Percentiles rank a stretch among this genome's conserved stretches.
phyloP scores from a whole-genome alignment of 2,797 vertebrate species.

The Dicrostonyx torquatus region DNA sequence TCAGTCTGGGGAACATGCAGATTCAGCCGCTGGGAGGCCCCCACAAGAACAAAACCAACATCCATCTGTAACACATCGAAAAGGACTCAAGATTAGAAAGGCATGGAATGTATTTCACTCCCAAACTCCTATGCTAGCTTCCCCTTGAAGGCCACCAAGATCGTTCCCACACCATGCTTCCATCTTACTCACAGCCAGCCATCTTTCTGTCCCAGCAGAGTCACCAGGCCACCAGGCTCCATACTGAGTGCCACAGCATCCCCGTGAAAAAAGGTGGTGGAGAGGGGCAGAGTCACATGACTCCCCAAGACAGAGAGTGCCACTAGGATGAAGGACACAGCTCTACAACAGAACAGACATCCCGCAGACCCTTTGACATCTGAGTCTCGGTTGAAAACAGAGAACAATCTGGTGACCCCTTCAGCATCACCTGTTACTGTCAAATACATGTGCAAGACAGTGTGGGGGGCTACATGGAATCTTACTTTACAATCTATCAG shows the following conservation, averaged over 20 bases:
- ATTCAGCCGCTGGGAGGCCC: too few species aligned
- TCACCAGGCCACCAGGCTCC: rapidly evolving
- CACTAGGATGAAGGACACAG: too few species aligned
- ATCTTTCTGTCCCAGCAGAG: rapidly evolving
- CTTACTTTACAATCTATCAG: neutral
- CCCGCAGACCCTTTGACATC: neutral
- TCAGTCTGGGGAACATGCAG: conserved; percentile 80
- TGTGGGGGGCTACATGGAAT: rapidly evolving
- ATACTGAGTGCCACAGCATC: rapidly evolving
- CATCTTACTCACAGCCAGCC: rapidly evolving
- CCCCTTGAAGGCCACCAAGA: neutral
- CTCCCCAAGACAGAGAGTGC: neutral
- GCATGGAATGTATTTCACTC: rapidly evolving
- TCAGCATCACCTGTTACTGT: neutral
- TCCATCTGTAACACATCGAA: rapidly evolving
- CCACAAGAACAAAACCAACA: rapidly evolving
- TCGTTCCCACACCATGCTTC: rapidly evolving
- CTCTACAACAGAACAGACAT: rapidly evolving
- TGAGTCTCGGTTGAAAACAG: neutral
- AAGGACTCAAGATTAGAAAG: neutral
- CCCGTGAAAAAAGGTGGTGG: neutral
- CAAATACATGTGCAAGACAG: neutral
- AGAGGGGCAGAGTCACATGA: rapidly evolving
- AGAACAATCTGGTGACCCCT: neutral
- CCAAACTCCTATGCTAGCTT: neutral